These are phyloP conservation scores for Solen grandis DNA, from an alignment of 1,140 invertebrate genomes.

Conservation along the genomic window DNA sequence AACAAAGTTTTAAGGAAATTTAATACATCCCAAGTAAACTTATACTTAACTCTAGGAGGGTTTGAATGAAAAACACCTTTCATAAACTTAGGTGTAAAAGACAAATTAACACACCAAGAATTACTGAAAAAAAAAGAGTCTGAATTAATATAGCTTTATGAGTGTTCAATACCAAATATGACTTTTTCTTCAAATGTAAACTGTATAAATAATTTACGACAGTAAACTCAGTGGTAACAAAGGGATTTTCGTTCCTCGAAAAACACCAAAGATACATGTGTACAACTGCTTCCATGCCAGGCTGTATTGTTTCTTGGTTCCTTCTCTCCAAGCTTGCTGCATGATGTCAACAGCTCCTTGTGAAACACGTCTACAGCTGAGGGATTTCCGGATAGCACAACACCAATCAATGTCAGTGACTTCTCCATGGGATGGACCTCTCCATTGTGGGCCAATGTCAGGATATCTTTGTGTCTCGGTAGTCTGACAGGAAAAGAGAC, in stretches of 20 bases:
- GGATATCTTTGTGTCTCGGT: slow-evolving; percentile 18
- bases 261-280: not conserved
- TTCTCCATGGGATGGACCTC: slow-evolving; percentile 13
- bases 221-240: slow-evolving; percentile 3
- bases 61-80: not conserved
- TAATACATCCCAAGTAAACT: not conserved
- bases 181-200: not conserved
- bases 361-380: slow-evolving; percentile 4
- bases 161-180: slow-evolving; percentile 11
- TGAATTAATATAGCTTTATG: not conserved
- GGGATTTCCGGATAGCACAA: slow-evolving; percentile 14
- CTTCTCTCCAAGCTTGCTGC: not conserved
- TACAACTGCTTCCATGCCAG: not conserved
- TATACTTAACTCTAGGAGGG: slow-evolving; percentile 2
- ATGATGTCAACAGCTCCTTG: not conserved
- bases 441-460: not conserved
- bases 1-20: not conserved
- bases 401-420: not conserved
- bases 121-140: slow-evolving; percentile 3
- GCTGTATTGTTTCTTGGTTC: slow-evolving; percentile 2
- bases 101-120: not conserved
- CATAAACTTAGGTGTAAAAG: slow-evolving; percentile 27
- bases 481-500: too few relatives aligned
- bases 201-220: not conserved
- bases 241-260: too few relatives aligned